Evolutionary conservation across 30 jellyfish, hydroid and myxozoan species (phyloP).

Genomic region (Chironex yamaguchii): DNA sequence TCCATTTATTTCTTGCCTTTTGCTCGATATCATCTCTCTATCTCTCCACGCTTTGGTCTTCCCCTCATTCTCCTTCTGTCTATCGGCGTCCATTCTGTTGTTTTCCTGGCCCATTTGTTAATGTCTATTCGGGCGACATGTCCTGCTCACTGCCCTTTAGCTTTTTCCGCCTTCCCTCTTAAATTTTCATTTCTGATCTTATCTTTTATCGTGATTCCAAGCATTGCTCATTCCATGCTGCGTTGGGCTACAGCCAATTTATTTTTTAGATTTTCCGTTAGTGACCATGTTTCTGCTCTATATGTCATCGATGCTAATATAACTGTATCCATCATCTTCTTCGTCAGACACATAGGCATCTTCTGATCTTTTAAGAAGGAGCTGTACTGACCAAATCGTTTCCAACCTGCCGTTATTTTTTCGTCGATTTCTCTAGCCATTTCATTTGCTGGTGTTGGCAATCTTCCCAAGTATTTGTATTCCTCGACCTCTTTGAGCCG

Average conservation of each 20-base stretch:
- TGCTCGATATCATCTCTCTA: conserved; percentile 8
- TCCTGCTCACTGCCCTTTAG: conserved; percentile 62
- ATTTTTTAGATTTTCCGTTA: conserved; percentile 22
- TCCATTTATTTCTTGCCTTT: conserved; percentile 38
- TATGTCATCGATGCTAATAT: conserved; percentile 49
- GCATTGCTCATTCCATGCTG: conserved; percentile 50
- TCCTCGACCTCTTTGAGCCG: conserved; percentile 53
- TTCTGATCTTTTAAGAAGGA: conserved; percentile 54
- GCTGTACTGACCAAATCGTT: conserved; percentile 64
- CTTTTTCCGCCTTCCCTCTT: conserved; percentile 10
- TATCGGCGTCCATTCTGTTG: conserved; percentile 16
- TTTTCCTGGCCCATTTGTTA: conserved; percentile 52
- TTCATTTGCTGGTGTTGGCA: conserved; percentile 51
- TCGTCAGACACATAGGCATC: conserved; percentile 56
- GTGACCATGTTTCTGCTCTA: conserved; percentile 73
- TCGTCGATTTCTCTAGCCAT: conserved; percentile 53
- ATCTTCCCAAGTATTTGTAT: conserved; percentile 57
- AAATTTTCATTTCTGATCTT: conserved; percentile 42
- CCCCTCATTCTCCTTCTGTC: conserved; percentile 15
- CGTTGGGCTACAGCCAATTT: conserved; percentile 36
- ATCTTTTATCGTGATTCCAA: conserved; percentile 32
- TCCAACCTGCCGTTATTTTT: conserved; percentile 65
- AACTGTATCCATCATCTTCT: conserved; percentile 39
- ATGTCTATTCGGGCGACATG: conserved; percentile 52
- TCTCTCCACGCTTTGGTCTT: too few relatives aligned